Evolutionary conservation across 2,113 vertebrate genomes (phyloP), one percentile per base, ranked within the genome.

Genomic region (Podarcis cretensis): DNA sequence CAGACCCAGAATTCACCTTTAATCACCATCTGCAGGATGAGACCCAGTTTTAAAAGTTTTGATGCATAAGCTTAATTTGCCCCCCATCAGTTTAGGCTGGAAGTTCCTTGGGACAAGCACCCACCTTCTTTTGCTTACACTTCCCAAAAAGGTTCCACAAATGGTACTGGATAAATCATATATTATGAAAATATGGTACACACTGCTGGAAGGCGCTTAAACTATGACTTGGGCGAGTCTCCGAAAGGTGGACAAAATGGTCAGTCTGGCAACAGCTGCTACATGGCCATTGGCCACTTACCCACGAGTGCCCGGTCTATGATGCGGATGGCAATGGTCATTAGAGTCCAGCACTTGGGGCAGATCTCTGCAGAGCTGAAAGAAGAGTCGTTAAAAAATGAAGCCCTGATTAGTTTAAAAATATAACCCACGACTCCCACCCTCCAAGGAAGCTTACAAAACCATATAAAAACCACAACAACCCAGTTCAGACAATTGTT

Each of bases 341-440:
- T 99, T 91, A 99, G 96, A 1, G 97, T 98, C 99, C 99, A 99
- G 96, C 98, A 99, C 93, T 98, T 99, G 79, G 96, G 87, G 89
- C 99, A 99, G 95, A 99, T 99, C 84, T 99, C 98, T 43, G 98
- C 98, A 68, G 98, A 98, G 96, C 99, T 99, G 93, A 77, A 48
- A 59, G 48, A 6, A 81, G 0, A 5, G 43, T 48, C 2, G 9
- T 48, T 48, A 48, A 48, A 87, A 88, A 48, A 48, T 10, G 43
- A 48, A 93, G 80, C 32, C 48, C 4, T 0, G 6, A 9, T 27
- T 75, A 37, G 6, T 69, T 85, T 7, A 30, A 54, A 85, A 32
- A 85, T 14, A 4, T 30, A 2, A 0, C 20, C 71, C 9, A 9
- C 1, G 6, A 35, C 65, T 13, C 0, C 9, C 69, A 6, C 32